A percentile compares a stretch with the other conserved stretches of the same genome.
Evolutionary conservation across 2,888 invertebrate species (phyloP).

Genomic region (Protodeltote pygarga): DNA sequence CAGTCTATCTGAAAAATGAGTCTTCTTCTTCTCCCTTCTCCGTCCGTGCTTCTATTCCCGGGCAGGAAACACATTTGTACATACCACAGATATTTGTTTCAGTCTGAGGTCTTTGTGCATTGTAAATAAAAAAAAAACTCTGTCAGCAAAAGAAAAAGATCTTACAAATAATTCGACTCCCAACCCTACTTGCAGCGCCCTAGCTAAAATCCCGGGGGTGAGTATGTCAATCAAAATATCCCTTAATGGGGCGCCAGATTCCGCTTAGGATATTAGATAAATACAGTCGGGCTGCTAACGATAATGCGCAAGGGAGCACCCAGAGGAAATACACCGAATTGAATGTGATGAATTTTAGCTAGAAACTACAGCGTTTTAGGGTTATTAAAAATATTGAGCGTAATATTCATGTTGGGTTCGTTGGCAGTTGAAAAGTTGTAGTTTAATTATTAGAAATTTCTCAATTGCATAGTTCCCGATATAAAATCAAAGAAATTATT

Average conservation of each 20-base stretch:
- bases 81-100: no score
- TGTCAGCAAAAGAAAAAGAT: not conserved
- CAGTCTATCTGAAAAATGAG: no score
- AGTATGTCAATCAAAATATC: conserved; percentile 81
- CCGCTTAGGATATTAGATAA: conserved; percentile 82
- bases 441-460: no score
- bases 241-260: conserved; percentile 68
- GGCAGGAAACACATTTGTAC: no score
- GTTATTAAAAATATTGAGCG: conserved; percentile 1
- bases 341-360: conserved; percentile 12
- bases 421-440: no score
- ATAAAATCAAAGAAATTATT: no score
- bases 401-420: no score
- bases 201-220: conserved; percentile 66
- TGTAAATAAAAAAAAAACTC: no score
- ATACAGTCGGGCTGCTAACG: conserved; percentile 56
- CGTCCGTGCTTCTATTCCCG: no score
- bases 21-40: no score
- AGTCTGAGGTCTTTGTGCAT: no score
- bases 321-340: conserved; percentile 5
- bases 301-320: conserved; percentile 35
- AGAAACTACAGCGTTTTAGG: conserved; percentile 9
- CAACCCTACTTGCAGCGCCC: conserved; percentile 47
- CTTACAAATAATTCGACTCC: conserved; percentile 29
- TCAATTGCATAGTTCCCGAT: no score